Percentiles rank a stretch among this genome's conserved stretches.
These are phyloP conservation scores for Sarcophilus harrisii DNA, from an alignment of 2,797 vertebrate genomes.

Conservation along the genomic window DNA sequence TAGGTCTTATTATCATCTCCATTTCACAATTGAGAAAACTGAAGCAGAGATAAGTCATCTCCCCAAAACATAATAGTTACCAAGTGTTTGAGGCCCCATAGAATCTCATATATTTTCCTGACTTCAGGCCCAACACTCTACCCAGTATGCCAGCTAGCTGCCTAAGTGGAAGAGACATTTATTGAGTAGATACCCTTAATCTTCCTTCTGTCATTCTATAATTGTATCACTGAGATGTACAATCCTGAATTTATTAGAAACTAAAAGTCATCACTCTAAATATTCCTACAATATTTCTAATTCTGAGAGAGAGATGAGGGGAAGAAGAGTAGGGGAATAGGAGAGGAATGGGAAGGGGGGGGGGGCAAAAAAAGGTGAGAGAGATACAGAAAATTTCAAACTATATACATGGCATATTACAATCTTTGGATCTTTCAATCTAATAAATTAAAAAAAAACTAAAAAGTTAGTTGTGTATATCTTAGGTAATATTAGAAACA, in stretches of 20 bases:
- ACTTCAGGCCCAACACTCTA: neutral
- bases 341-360: too few species aligned
- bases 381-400: conserved; percentile 25
- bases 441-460: conserved; percentile 16
- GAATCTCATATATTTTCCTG: neutral
- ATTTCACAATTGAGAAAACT: neutral
- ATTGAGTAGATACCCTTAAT: neutral
- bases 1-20: neutral
- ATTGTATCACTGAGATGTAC: conserved; percentile 41
- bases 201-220: conserved; percentile 32
- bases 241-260: conserved; percentile 33
- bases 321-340: too few species aligned
- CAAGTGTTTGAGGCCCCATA: neutral
- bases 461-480: neutral
- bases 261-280: conserved; percentile 16
- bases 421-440: conserved; percentile 25
- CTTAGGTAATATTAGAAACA: neutral
- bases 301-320: neutral
- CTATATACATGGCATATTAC: neutral
- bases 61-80: neutral
- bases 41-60: neutral
- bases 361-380: conserved; percentile 24
- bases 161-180: neutral
- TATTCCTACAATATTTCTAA: conserved; percentile 29
- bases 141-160: neutral